Conservation (phyloP, 1,140 invertebrate genomes). For the Gonioctena quinquepunctata region DNA sequence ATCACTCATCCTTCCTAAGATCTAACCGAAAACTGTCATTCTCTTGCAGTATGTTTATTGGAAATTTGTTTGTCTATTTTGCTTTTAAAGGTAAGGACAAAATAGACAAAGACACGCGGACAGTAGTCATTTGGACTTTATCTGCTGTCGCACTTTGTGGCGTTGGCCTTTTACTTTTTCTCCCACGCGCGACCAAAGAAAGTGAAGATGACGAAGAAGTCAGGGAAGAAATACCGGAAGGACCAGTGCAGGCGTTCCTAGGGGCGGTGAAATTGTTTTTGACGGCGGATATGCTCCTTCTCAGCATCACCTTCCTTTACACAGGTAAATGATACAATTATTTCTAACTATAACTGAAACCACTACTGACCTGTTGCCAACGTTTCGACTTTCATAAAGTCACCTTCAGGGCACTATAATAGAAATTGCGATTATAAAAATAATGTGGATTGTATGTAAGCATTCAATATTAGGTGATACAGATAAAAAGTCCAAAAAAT, state of each 20-base stretch:
- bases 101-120: conserved; percentile 68
- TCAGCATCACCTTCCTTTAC: conserved; percentile 87
- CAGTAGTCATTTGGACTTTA: conserved; percentile 76
- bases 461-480: no score
- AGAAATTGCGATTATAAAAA: no score
- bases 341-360: no score
- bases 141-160: conserved; percentile 70
- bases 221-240: conserved; percentile 60
- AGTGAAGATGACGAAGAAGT: conserved; percentile 61
- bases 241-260: conserved; percentile 70
- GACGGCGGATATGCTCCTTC: conserved; percentile 82
- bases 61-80: conserved; percentile 93
- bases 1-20: not conserved
- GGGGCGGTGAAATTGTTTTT: conserved; percentile 77
- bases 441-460: no score
- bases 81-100: conserved; percentile 77
- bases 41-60: conserved; percentile 82
- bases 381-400: no score
- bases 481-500: no score
- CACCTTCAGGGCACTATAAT: no score
- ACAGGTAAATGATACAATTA: conserved; percentile 64
- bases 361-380: no score
- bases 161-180: conserved; percentile 66
- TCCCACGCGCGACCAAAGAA: conserved; percentile 62
- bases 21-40: not conserved